phyloP scores from a whole-genome alignment of 2,797 vertebrate species.

The Champsocephalus gunnari region DNA sequence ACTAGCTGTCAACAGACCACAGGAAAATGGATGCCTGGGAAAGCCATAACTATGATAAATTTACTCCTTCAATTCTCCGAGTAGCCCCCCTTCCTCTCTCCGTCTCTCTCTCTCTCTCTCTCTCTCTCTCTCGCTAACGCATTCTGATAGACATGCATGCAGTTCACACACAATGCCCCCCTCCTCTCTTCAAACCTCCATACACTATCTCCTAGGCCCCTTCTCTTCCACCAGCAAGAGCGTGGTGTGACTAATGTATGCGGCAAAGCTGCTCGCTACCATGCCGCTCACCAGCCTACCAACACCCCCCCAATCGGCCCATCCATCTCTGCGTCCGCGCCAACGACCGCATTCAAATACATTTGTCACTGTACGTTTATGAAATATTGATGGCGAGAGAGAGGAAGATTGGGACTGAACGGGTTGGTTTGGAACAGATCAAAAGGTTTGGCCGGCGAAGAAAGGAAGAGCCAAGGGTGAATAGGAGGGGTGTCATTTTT shows the following conservation, averaged over 20 bases:
- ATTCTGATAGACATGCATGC: slow-evolving; percentile 77
- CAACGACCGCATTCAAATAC: slow-evolving; percentile 85
- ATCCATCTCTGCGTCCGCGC: slow-evolving; percentile 92
- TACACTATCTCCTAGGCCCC: slow-evolving; percentile 73
- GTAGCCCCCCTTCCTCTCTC: slow-evolving; percentile 68
- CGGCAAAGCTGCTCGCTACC: slow-evolving; percentile 83
- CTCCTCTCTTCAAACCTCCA: slow-evolving; percentile 39
- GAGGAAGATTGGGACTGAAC: slow-evolving; percentile 53
- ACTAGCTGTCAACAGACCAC: slow-evolving; percentile 93
- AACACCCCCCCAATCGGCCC: slow-evolving; percentile 79
- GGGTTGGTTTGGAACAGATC: slow-evolving; percentile 68
- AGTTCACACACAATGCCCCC: slow-evolving; percentile 71
- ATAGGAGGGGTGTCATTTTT: slow-evolving; percentile 34
- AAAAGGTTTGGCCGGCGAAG: slow-evolving; percentile 52
- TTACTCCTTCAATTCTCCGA: slow-evolving; percentile 85
- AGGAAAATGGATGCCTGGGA: slow-evolving; percentile 96
- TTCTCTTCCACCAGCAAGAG: slow-evolving; percentile 68
- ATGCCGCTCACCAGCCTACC: slow-evolving; percentile 75
- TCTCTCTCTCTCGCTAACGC: slow-evolving; percentile 62
- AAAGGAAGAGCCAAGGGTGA: slow-evolving; percentile 42
- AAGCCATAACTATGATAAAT: slow-evolving; percentile 99
- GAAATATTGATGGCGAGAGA: slow-evolving; percentile 83
- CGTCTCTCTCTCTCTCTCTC: slow-evolving; percentile 52
- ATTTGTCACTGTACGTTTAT: slow-evolving; percentile 87
- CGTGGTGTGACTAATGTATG: slow-evolving; percentile 82